phyloP scores from a whole-genome alignment of 2,888 invertebrate species.

The Drosophila nr. medialis region DNA sequence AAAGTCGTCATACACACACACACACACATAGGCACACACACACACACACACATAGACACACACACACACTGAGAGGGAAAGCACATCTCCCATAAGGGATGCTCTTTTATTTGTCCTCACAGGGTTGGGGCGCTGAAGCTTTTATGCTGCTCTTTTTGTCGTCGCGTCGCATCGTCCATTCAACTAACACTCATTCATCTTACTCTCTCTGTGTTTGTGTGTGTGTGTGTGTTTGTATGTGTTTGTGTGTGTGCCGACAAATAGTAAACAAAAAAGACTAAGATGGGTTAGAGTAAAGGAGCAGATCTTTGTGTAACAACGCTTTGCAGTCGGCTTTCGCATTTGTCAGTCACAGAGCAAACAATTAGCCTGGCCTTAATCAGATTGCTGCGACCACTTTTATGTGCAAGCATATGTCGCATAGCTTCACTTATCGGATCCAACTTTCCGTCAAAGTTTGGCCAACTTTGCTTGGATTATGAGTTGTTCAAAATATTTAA shows the following conservation, averaged over 20 bases:
- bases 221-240: not conserved
- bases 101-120: constrained; percentile 72
- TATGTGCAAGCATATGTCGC: constrained; percentile 15
- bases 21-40: not conserved
- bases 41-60: not conserved
- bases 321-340: constrained; percentile 42
- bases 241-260: constrained; percentile 18
- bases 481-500: constrained; percentile 65
- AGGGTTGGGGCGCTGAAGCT: constrained; percentile 37
- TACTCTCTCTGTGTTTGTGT: constrained; percentile 25
- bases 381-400: constrained; percentile 59
- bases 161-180: constrained; percentile 49
- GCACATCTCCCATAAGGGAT: constrained; percentile 70
- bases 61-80: constrained; percentile 25
- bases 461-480: constrained; percentile 17
- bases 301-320: constrained; percentile 20
- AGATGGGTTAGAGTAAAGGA: constrained; percentile 14
- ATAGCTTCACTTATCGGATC: not conserved
- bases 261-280: constrained; percentile 16
- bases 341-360: constrained; percentile 56
- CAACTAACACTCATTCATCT: constrained; percentile 72
- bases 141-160: constrained; percentile 67
- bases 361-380: constrained; percentile 72
- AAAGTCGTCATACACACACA: constrained; percentile 38
- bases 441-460: constrained; percentile 6